Evolutionary conservation across 2,113 vertebrate genomes (phyloP).

Genomic region (Rutilus rutilus): DNA sequence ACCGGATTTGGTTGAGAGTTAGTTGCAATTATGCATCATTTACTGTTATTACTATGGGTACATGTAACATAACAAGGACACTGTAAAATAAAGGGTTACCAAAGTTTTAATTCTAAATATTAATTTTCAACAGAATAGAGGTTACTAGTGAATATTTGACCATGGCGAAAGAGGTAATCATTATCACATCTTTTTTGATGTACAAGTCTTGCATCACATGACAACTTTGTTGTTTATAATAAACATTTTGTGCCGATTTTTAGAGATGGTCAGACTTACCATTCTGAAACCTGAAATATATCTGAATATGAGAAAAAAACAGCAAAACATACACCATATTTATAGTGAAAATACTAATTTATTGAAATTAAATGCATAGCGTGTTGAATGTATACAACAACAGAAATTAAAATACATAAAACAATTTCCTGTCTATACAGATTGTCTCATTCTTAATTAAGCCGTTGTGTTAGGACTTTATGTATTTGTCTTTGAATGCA

Average conservation of each 20-base stretch:
- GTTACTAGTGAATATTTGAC: neutral
- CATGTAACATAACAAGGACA: too few species aligned
- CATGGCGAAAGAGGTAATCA: neutral
- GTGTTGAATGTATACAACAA: neutral
- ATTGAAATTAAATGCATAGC: constrained; percentile 15
- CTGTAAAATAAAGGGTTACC: too few species aligned
- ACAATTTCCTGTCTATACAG: neutral
- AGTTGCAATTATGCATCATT: too few species aligned
- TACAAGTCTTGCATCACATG: neutral
- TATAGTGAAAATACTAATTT: constrained; percentile 23
- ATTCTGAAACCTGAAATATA: too few species aligned
- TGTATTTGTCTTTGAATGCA: neutral
- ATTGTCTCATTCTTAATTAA: neutral
- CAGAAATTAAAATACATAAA: neutral
- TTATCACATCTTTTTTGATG: neutral
- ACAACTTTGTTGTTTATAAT: neutral
- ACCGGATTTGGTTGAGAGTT: too few species aligned
- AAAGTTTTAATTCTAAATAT: neutral
- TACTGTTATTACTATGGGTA: too few species aligned
- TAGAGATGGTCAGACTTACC: too few species aligned
- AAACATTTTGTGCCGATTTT: neutral
- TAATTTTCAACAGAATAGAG: neutral
- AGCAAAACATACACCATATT: neutral
- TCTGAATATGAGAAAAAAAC: neutral
- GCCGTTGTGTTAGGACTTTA: neutral